Evolutionary conservation across 2,888 invertebrate genomes (phyloP), one percentile per base, ranked within the genome.

Genomic region (Ceraclea dissimilis): DNA sequence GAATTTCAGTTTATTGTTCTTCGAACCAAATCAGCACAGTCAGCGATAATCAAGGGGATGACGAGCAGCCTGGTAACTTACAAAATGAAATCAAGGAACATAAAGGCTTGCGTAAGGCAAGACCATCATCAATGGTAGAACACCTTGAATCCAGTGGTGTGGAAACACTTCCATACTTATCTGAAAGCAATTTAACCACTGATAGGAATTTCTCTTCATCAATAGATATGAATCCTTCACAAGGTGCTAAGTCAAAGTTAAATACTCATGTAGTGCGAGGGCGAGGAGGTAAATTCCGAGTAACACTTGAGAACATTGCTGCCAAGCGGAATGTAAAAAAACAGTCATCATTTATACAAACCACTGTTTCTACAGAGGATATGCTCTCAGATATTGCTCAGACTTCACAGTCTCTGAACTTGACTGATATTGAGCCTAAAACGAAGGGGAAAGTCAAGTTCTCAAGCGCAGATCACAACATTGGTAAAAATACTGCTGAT

Each of bases 51-150:
- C 39, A 26, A 19, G n/a, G n/a, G n/a, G 46, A 39, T 39, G 34
- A 18, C 10, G 31, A 49, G 18, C 49, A 20, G 21, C 49, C 39
- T 16, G 56, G 49, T 20, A 39, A 22, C 13, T n/a, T 57, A 11
- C 31, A 26, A 17, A 43, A 34, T 16, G 52, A 57, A 43, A 39
- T 51, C 13, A 11, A 4, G 13, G 47, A 33, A 21, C 16, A 18
- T 11, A 22, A 39, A 6, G 51, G 20, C 10, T 2, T 33, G 1
- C 2, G 5, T 8, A 52, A 52, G 17, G 16, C 19, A 52, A 1
- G 56, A 20, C 56, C 56, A 5, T 39, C 49, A 11, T 52, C 52
- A 17, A 57, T 57, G 56, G 22, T 52, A 2, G 56, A 52, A 10
- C 17, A 31, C 19, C 22, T 52, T 2, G 51, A 47, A 21, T 26